Evolutionary conservation across 2,888 invertebrate species (phyloP).

Genomic region (Caenorhabditis macrosperma): DNA sequence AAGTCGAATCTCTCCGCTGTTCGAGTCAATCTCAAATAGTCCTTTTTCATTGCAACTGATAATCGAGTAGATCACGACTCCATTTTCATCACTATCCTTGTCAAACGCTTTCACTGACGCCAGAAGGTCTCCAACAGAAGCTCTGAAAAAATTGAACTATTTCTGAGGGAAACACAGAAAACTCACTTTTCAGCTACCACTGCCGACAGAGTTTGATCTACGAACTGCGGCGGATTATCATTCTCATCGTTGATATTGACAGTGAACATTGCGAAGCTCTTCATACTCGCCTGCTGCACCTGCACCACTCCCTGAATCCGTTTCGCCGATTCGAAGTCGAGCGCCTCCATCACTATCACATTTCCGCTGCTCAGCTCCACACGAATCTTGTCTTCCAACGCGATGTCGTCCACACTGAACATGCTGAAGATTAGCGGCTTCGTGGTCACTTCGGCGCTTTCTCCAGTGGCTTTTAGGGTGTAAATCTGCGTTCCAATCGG

Average conservation of each 20-base stretch:
- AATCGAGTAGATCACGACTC: constrained; percentile 93
- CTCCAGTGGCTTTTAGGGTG: constrained; percentile 63
- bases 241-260: constrained; percentile 81
- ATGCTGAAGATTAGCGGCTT: constrained; percentile 69
- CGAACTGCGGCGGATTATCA: constrained; percentile 81
- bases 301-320: constrained; percentile 58
- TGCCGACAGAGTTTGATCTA: constrained; percentile 60
- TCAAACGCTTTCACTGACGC: constrained; percentile 89
- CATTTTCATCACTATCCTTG: constrained; percentile 94
- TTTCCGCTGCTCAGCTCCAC: constrained; percentile 74
- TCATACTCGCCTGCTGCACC: constrained; percentile 64
- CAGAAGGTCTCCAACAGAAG: constrained; percentile 58
- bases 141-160: constrained; percentile 27
- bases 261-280: constrained; percentile 59
- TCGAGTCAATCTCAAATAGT: constrained; percentile 72
- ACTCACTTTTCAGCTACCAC: constrained; percentile 55
- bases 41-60: constrained; percentile 86
- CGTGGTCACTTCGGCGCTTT: constrained; percentile 40
- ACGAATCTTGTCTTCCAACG: constrained; percentile 68
- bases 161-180: not conserved
- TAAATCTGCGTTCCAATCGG: constrained; percentile 72
- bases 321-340: constrained; percentile 64
- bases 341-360: constrained; percentile 66
- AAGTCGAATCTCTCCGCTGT: constrained; percentile 69
- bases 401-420: constrained; percentile 68